These are phyloP conservation scores for Meiosimyza decipiens DNA, from an alignment of 2,888 invertebrate genomes.

Conservation along the genomic window DNA sequence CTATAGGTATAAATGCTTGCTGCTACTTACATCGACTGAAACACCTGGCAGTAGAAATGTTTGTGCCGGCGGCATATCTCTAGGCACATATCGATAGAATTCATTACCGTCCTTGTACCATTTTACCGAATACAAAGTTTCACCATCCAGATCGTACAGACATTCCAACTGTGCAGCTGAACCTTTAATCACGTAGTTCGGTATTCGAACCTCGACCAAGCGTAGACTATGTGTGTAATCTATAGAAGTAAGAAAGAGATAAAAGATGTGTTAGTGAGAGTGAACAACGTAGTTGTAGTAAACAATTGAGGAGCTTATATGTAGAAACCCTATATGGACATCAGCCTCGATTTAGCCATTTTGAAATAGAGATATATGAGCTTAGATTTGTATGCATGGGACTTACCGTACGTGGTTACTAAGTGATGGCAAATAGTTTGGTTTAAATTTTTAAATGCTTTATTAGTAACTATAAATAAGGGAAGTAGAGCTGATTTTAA, in stretches of 20 bases:
- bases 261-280: conserved; percentile 16
- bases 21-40: conserved; percentile 82
- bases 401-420: conserved; percentile 13
- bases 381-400: conserved; percentile 19
- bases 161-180: conserved; percentile 82
- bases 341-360: background rate
- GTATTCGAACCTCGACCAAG: conserved; percentile 82
- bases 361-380: conserved; percentile 18
- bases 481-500: background rate
- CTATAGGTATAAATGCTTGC: background rate
- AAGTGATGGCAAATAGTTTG: conserved; percentile 25
- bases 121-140: conserved; percentile 87
- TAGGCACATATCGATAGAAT: conserved; percentile 87
- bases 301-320: background rate
- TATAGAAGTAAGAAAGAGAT: conserved; percentile 50
- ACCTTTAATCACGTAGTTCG: conserved; percentile 82
- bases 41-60: conserved; percentile 84
- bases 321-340: background rate
- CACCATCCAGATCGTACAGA: conserved; percentile 84
- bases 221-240: conserved; percentile 72
- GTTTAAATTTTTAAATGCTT: conserved; percentile 22
- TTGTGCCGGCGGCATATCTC: conserved; percentile 83
- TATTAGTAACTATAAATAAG: background rate
- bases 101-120: conserved; percentile 94
- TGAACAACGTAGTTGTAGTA: background rate